These are phyloP conservation scores for Muscicapa comitata DNA, from an alignment of 2,797 vertebrate species.

Conservation along the genomic window DNA sequence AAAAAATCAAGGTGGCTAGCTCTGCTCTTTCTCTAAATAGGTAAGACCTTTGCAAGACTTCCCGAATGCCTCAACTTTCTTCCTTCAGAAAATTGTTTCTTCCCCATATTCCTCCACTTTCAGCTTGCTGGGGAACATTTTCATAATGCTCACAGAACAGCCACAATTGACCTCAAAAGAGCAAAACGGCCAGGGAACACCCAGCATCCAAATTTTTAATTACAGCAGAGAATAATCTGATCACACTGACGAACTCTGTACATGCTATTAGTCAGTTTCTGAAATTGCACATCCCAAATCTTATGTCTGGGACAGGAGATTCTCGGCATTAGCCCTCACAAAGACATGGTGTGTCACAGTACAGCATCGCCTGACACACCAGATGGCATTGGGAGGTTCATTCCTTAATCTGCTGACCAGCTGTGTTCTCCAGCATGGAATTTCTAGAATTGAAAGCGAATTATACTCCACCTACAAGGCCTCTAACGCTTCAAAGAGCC, in stretches of 20 bases:
- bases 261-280: not conserved
- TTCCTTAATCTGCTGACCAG: slow-evolving; percentile 14
- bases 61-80: not conserved
- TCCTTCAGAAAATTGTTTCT: not conserved
- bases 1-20: not conserved
- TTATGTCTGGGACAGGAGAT: not conserved
- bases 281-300: not conserved
- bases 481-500: not conserved
- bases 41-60: not conserved
- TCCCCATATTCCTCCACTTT: not conserved
- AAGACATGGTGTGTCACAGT: not conserved
- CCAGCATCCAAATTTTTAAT: not conserved
- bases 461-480: not conserved
- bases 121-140: not conserved
- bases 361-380: not conserved
- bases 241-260: not conserved
- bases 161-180: not conserved
- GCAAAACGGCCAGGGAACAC: not conserved
- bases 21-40: not conserved
- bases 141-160: not conserved
- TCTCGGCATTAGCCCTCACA: not conserved
- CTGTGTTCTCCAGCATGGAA: not conserved
- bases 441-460: not conserved
- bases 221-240: not conserved
- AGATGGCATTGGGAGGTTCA: not conserved